A percentile compares a stretch with the other conserved stretches of the same genome.
Evolutionary conservation across 2,113 vertebrate genomes (phyloP).

Genomic region (Guaruba guarouba): DNA sequence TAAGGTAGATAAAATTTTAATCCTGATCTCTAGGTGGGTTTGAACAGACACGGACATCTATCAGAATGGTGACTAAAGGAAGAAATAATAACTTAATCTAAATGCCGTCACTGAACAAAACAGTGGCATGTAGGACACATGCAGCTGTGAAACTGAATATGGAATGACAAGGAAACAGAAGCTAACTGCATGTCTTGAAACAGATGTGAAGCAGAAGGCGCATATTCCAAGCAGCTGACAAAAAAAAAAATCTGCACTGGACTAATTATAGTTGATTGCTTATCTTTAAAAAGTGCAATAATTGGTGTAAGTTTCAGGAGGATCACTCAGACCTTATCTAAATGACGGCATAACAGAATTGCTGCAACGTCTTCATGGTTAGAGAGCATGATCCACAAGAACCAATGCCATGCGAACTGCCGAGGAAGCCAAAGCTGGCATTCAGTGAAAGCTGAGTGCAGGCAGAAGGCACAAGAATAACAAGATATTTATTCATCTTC

Average conservation of each 20-base stretch:
- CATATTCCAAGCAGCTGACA: not conserved
- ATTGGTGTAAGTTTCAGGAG: not conserved
- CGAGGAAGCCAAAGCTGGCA: not conserved
- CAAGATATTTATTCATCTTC: not conserved
- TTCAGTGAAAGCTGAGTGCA: not conserved
- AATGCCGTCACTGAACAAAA: not conserved
- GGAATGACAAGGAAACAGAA: conserved; percentile 48
- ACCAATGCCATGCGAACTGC: not conserved
- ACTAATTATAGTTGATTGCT: not conserved
- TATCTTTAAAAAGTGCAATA: not conserved
- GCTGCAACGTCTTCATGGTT: not conserved
- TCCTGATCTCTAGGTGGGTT: not conserved
- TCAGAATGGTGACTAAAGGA: not conserved
- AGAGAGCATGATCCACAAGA: not conserved
- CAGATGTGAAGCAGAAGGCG: conserved; percentile 32
- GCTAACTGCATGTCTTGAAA: conserved; percentile 15
- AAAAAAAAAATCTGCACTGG: not conserved
- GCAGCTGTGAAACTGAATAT: conserved; percentile 48
- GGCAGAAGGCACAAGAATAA: not conserved
- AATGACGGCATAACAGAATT: not conserved
- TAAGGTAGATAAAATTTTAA: conserved; percentile 1
- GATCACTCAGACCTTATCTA: not conserved
- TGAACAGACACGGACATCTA: not conserved
- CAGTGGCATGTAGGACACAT: conserved; percentile 15
- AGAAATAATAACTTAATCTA: conserved; percentile 28